A percentile compares a stretch with the other conserved stretches of the same genome.
Conservation (phyloP, 2,797 vertebrate genomes). For the Philypnodon macrostomus region DNA sequence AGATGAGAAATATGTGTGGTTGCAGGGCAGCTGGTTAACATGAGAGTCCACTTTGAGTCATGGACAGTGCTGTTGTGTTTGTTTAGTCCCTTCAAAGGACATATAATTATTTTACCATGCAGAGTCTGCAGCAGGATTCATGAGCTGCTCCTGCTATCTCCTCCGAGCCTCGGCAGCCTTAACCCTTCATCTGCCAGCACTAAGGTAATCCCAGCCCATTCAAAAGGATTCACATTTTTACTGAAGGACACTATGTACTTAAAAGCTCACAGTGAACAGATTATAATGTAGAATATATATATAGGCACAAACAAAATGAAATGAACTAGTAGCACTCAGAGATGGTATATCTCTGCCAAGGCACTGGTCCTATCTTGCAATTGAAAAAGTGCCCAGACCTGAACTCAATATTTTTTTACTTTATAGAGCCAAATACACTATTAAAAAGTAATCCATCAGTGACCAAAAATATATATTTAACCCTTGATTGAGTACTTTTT, state of each 20-base stretch:
- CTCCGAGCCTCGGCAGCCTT: constrained; percentile 52
- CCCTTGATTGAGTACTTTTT: no score
- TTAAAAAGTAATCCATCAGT: no score
- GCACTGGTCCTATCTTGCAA: no score
- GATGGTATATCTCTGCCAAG: no score
- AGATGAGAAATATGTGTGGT: constrained; percentile 42
- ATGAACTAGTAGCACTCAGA: no score
- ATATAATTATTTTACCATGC: constrained; percentile 84
- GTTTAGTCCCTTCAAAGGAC: constrained; percentile 82
- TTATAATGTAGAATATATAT: no score
- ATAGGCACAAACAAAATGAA: no score
- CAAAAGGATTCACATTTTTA: not conserved
- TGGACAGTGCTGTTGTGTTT: constrained; percentile 74
- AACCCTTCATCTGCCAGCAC: constrained; percentile 50
- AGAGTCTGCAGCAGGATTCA: constrained; percentile 66
- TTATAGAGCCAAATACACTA: no score
- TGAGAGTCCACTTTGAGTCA: constrained; percentile 38
- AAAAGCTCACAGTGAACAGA: not conserved
- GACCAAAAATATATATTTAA: no score
- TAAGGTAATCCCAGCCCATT: constrained; percentile 8
- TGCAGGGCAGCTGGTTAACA: constrained; percentile 49
- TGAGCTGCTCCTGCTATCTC: constrained; percentile 66
- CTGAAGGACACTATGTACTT: not conserved
- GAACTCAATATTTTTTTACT: no score
- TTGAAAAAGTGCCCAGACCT: no score